Evolutionary conservation across 2,888 invertebrate genomes (phyloP), one percentile per base, ranked within the genome.

Genomic region (Hermaeophaga mercurialis): DNA sequence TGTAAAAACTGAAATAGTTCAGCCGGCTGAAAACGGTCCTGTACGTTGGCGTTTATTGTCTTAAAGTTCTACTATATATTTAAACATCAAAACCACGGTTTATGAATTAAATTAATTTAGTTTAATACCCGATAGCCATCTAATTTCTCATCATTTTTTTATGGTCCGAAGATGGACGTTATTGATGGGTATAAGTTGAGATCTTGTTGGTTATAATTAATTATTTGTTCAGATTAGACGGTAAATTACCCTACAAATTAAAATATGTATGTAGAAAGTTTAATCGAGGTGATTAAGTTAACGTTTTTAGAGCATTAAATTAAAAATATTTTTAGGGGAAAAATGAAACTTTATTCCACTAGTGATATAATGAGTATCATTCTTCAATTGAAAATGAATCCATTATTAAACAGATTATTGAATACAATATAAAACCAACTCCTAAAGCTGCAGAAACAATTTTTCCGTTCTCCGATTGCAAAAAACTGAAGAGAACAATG

Each of bases 61-160:
- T 9, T 8, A 26, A 8, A 26, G 2, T 8, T 26, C 26, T 26
- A 26, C 26, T 26, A 54, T 54, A 54, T 49, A 49, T 49, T 52
- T 52, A 55, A 59, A 18, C 47, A 44, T 50, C 44, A 47, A 41
- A 53, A 49, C 43, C 33, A 53, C 55, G 36, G 44, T 48, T 54
- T 46, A n/a, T 39, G 49, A 62, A 65, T 53, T 63, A 62, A 69
- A 71, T 69, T 68, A 69, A 70, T 70, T 69, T 68, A 66, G 69
- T 66, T 67, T 64, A 69, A 63, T 66, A 63, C 62, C 52, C 61
- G 69, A 69, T 70, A 63, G 66, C 66, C 63, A 64, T 65, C 64
- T 66, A 68, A 70, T 70, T 70, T 69, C 64, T 65, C 66, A 64
- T 54, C 48, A 52, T 58, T 49, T 26, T 57, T 41, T 58, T 56